Evolutionary conservation across 2,797 vertebrate species (phyloP).

Genomic region (Zenarchopterus dispar): DNA sequence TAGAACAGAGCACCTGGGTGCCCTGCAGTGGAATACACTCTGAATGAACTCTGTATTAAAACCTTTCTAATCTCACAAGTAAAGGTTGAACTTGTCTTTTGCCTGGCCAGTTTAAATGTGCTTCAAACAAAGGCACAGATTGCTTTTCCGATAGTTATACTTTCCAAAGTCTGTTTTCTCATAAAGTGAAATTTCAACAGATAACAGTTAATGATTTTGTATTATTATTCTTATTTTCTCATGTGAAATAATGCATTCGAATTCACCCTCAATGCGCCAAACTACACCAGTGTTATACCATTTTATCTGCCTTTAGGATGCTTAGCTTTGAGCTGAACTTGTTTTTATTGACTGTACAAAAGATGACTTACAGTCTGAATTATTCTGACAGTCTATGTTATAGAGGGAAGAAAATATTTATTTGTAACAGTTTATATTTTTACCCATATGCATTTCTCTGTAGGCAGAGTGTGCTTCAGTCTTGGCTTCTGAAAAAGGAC

Average conservation of each 20-base stretch:
- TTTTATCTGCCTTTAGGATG: neutral
- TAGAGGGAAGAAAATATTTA: neutral
- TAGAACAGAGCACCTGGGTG: slow-evolving; percentile 75
- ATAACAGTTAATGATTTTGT: neutral
- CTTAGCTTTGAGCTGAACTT: slow-evolving; percentile 15
- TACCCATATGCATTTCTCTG: slow-evolving; percentile 13
- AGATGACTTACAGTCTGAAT: slow-evolving; percentile 26
- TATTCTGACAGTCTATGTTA: slow-evolving; percentile 32
- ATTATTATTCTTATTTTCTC: slow-evolving; percentile 3
- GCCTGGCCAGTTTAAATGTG: slow-evolving; percentile 40
- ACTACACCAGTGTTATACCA: neutral
- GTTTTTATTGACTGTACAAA: slow-evolving; percentile 22
- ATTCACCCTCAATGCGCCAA: too few relatives aligned
- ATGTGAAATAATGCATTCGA: slow-evolving; percentile 5
- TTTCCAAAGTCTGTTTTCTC: slow-evolving; percentile 20
- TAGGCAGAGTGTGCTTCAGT: slow-evolving; percentile 21
- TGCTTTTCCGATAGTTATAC: slow-evolving; percentile 35
- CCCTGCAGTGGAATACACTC: slow-evolving; percentile 75
- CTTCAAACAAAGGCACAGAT: slow-evolving; percentile 27
- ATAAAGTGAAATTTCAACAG: slow-evolving; percentile 18
- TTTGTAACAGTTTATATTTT: slow-evolving; percentile 33
- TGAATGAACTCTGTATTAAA: slow-evolving; percentile 68
- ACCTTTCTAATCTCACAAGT: slow-evolving; percentile 53
- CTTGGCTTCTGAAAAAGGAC: slow-evolving; percentile 16
- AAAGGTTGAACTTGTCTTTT: slow-evolving; percentile 41